Base-by-base conservation (phyloP, 2,113 vertebrate species). In the Ploceus nigricollis region DNA sequence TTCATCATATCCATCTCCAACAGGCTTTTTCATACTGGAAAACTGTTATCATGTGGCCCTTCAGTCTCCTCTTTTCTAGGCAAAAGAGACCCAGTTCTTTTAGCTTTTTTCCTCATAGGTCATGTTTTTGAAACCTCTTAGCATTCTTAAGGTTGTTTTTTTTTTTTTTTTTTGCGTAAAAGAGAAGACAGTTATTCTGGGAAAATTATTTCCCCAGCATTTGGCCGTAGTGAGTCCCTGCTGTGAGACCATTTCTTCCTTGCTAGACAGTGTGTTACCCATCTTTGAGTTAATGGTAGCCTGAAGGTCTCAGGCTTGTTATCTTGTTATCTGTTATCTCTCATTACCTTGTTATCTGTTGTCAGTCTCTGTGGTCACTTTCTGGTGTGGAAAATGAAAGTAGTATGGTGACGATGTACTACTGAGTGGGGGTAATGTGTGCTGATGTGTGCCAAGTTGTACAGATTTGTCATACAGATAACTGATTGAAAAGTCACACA, bases 61-160 rank as follows among this genome's bases (percentile, higher is more conserved):
- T 82, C 50, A 92, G 54, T 73, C 50, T 93, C 60, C 58, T 90
- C 50, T 92, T 87, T 93, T 78, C 90, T 80, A 95, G 90, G 91
- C 58, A 94, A 93, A 93, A 94, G 66, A 92, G 89, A 94, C 33
- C 6, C 44, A 77, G 71, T 82, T 93, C 71, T 58, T 88, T 90
- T 71, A 93, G 68, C 53, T 92, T 90, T 96, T 39, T 86, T 51
- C 63, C 42, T 90, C 48, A 70, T 21, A 80, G 75, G 75, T 90
- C 66, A 72, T 88, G 54, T 97, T 94, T 95, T 93, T 28, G 72
- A 87, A 93, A 92, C 53, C 65, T 90, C 75, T 88, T 85, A 85
- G 94, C 53, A 57, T 82, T 93, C 68, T 86, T 45, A 42, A n/a
- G n/a, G 27, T 21, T 54, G 22, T 17, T 13, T 45, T n/a, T 28